These are phyloP conservation scores for Catharus bicknelli DNA, from an alignment of 2,113 vertebrate species.

Conservation along the genomic window DNA sequence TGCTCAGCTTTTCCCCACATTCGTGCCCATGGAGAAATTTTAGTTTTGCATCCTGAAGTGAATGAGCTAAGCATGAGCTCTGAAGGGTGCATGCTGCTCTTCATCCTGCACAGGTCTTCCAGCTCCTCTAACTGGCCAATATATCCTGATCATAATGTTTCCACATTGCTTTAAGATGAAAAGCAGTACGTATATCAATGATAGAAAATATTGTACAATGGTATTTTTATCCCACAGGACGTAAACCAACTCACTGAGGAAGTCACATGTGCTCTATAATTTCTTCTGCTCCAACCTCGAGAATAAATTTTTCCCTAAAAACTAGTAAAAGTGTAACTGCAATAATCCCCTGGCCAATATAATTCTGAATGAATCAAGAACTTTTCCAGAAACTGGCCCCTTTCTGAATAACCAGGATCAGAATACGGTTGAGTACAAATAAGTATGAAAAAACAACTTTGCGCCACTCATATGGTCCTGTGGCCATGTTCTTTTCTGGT, in stretches of 20 bases:
- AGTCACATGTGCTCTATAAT: slow-evolving; percentile 41
- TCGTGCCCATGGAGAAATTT: background rate
- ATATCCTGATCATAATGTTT: background rate
- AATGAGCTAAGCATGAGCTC: rapidly evolving
- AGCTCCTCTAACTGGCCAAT: background rate
- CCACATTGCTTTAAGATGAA: background rate
- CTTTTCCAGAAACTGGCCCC: background rate
- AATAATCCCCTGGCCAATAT: background rate
- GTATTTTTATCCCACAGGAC: slow-evolving; percentile 22
- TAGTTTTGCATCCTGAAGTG: background rate
- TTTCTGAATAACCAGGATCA: background rate
- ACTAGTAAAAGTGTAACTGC: slow-evolving; percentile 47
- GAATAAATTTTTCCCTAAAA: slow-evolving; percentile 23
- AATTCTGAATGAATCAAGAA: background rate
- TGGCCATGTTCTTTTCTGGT: background rate
- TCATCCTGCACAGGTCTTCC: background rate
- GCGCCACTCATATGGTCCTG: background rate
- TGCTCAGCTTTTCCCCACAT: background rate
- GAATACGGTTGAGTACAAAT: background rate
- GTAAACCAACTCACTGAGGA: slow-evolving; percentile 33
- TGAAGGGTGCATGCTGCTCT: background rate
- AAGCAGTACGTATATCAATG: background rate
- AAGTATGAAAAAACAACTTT: background rate
- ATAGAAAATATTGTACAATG: background rate
- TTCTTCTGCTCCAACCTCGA: slow-evolving; percentile 27